These are phyloP conservation scores for Cryptotermes secundus DNA, from an alignment of 1,140 invertebrate genomes.

Conservation along the genomic window DNA sequence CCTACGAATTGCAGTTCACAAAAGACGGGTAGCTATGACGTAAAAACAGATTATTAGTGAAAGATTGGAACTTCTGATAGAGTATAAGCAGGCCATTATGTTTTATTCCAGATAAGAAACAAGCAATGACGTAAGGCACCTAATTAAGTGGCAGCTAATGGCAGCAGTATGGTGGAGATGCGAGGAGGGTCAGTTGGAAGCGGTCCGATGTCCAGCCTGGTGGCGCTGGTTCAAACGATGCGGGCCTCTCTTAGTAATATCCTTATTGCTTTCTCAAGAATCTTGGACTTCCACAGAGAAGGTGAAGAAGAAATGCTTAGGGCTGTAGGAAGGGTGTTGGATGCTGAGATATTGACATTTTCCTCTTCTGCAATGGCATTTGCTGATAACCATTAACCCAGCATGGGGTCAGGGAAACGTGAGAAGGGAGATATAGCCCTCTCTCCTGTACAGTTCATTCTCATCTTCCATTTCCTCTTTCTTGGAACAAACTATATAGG, in stretches of 20 bases:
- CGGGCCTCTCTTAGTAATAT: not conserved
- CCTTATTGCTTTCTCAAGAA: not conserved
- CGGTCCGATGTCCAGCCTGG: not conserved
- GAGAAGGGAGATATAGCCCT: not conserved
- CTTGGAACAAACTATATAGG: not conserved
- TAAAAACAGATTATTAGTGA: not conserved
- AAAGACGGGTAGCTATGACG: not conserved
- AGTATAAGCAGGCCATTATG: not conserved
- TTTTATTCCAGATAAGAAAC: slow-evolving; percentile 5
- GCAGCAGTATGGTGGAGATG: not conserved
- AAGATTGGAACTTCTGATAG: not conserved
- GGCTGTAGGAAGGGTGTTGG: not conserved
- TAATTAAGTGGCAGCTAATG: not conserved
- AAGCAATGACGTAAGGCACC: not conserved
- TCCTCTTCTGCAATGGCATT: not conserved
- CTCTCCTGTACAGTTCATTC: not conserved
- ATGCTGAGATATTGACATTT: slow-evolving; percentile 9
- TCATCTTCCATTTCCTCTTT: not conserved
- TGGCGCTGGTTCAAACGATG: not conserved
- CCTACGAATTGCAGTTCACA: not conserved
- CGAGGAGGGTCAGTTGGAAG: not conserved
- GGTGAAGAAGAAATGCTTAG: not conserved
- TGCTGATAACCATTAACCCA: slow-evolving; percentile 1
- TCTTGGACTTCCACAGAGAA: not conserved
- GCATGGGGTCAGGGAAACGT: not conserved